A percentile compares a stretch with the other conserved stretches of the same genome.
Evolutionary conservation across 2,113 vertebrate species (phyloP).

Genomic region (Phycodurus eques): DNA sequence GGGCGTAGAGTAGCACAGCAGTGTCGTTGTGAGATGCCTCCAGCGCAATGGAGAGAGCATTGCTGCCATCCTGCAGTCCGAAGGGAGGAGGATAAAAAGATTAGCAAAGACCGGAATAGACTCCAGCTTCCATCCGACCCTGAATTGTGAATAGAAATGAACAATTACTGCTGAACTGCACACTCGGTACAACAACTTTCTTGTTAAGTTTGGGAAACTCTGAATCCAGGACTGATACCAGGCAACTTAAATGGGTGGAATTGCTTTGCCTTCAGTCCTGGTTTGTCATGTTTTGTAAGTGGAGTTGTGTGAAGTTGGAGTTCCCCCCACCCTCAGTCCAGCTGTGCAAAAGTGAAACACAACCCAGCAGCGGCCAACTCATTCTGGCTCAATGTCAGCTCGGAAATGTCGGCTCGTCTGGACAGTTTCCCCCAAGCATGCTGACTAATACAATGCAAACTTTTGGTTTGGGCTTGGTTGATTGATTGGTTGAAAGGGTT

Average conservation of each 20-base stretch:
- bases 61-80: constrained; percentile 84
- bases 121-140: not conserved
- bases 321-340: constrained; percentile 27
- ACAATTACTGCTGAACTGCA: not conserved
- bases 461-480: not conserved
- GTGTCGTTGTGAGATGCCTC: constrained; percentile 90
- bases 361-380: constrained; percentile 35
- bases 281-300: constrained; percentile 14
- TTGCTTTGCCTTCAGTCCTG: not conserved
- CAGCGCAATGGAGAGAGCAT: constrained; percentile 85
- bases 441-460: constrained; percentile 12
- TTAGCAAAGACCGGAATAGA: not conserved
- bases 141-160: not conserved
- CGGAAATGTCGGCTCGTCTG: constrained; percentile 43
- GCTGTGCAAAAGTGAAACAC: constrained; percentile 61
- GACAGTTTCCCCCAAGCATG: constrained; percentile 14
- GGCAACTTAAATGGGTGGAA: not conserved
- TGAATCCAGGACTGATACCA: not conserved
- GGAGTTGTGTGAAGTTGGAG: not conserved
- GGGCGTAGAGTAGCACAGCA: constrained; percentile 82
- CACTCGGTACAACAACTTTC: not conserved
- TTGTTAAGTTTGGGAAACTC: not conserved
- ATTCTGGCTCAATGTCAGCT: constrained; percentile 45
- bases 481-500: not conserved
- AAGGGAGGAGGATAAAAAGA: constrained; percentile 6